Evolutionary conservation across 1,140 invertebrate species (phyloP).

Genomic region (Drosophila teissieri): DNA sequence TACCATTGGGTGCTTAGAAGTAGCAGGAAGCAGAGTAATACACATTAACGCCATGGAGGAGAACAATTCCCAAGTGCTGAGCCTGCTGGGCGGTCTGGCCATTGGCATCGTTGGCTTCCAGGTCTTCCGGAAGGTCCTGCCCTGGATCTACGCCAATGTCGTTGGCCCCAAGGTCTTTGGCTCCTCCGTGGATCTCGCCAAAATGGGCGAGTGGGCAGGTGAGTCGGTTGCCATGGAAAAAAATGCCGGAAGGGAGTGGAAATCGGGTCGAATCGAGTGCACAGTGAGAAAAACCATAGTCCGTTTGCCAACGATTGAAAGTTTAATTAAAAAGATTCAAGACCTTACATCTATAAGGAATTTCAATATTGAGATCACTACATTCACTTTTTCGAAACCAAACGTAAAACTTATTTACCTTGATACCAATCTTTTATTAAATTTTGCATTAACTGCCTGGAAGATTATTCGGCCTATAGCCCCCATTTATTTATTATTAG

Average conservation of each 20-base stretch:
- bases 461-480: too few species aligned
- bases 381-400: neutral
- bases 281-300: conserved; percentile 1
- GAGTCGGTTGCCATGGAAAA: conserved; percentile 53
- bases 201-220: conserved; percentile 86
- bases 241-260: conserved; percentile 4
- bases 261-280: conserved; percentile 16
- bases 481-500: too few species aligned
- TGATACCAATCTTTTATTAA: too few species aligned
- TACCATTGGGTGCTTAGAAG: neutral
- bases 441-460: neutral
- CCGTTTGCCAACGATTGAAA: too few species aligned
- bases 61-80: conserved; percentile 53
- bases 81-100: conserved; percentile 61
- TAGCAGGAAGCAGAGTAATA: neutral
- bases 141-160: conserved; percentile 84
- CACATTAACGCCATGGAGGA: conserved; percentile 13
- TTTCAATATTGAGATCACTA: too few species aligned
- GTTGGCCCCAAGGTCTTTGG: conserved; percentile 81
- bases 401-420: too few species aligned
- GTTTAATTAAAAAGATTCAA: too few species aligned
- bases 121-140: conserved; percentile 69
- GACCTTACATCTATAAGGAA: too few species aligned
- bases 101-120: conserved; percentile 76
- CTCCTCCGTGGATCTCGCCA: conserved; percentile 82